phyloP scores from a whole-genome alignment of 2,888 invertebrate species.

The Epinotia brunnichana region DNA sequence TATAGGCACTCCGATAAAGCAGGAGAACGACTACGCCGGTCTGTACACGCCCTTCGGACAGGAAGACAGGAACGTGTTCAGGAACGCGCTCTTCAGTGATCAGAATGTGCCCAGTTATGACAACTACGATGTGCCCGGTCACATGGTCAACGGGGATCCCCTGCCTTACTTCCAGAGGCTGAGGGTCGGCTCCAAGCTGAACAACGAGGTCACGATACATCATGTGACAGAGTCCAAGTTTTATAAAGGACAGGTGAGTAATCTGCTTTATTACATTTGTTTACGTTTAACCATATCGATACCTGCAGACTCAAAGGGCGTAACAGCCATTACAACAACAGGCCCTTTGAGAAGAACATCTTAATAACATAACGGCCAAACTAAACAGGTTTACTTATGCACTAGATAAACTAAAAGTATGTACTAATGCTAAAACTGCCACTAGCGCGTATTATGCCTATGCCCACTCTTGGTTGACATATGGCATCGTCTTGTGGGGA shows the following conservation, averaged over 20 bases:
- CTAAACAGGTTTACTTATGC: too few species aligned
- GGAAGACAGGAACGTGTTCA: conserved; percentile 72
- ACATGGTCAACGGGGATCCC: conserved; percentile 67
- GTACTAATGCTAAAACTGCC: too few species aligned
- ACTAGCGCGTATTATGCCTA: too few species aligned
- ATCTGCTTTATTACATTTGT: conserved; percentile 4
- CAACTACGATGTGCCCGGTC: conserved; percentile 50
- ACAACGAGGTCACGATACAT: conserved; percentile 77
- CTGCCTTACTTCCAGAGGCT: conserved; percentile 76
- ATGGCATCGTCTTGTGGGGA: too few species aligned
- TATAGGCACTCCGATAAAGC: conserved; percentile 59
- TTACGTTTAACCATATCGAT: too few species aligned
- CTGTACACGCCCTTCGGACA: conserved; percentile 76
- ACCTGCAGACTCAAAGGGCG: too few species aligned
- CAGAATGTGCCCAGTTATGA: conserved; percentile 53
- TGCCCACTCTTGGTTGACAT: too few species aligned
- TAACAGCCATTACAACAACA: too few species aligned
- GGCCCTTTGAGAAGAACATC: too few species aligned
- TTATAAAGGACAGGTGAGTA: conserved; percentile 72
- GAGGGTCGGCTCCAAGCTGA: conserved; percentile 73
- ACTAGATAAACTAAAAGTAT: too few species aligned
- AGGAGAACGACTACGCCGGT: conserved; percentile 54
- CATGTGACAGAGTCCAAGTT: conserved; percentile 79
- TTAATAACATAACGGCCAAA: too few species aligned
- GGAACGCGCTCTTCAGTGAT: conserved; percentile 73